Evolutionary conservation across 1,140 invertebrate species (phyloP), one percentile per base, ranked within the genome.

Genomic region (Riptortus pedestris): DNA sequence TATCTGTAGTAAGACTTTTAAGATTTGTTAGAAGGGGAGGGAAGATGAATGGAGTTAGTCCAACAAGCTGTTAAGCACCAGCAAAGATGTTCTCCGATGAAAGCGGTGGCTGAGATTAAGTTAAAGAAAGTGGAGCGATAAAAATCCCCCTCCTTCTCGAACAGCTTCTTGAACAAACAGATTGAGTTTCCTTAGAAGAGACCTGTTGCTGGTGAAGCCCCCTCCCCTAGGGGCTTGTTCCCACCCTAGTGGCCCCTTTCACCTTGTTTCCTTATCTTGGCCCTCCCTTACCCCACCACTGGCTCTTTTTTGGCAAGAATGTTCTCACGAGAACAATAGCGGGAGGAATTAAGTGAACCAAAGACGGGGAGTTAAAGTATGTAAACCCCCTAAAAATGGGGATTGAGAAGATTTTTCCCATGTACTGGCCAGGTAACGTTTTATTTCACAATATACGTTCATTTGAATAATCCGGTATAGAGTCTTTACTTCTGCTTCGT

Each of bases 281-380:
- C 22, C 48, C 2, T 22, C 48, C 48, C 24, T 52, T 22, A 52
- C 12, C 48, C 20, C 2, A 24, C 20, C 51, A 55, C 51, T 26
- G 2, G 18, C 51, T 55, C 24, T 24, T 55, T 55, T 55, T 55
- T 12, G 26, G 51, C 18, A 20, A 55, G 26, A 20, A 55, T 55
- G 22, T 55, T 55, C 51, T 55, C 51, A 55, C 51, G 51, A 55
- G 51, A 55, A 24, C 51, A 55, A 55, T 38, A 14, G 14, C 5
- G 14, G 14, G 31, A 38, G 31, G 5, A 38, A 14, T 7, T 5
- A 38, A 38, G 31, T 38, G 31, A 14, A 7, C 31, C n/a, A n/a
- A n/a, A n/a, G n/a, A n/a, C n/a, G n/a, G n/a, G n/a, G n/a, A n/a
- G n/a, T n/a, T n/a, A n/a, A n/a, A n/a, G n/a, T n/a, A n/a, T n/a